Conservation (phyloP, 2,113 vertebrate species). For the Notarius quadriscutis region DNA sequence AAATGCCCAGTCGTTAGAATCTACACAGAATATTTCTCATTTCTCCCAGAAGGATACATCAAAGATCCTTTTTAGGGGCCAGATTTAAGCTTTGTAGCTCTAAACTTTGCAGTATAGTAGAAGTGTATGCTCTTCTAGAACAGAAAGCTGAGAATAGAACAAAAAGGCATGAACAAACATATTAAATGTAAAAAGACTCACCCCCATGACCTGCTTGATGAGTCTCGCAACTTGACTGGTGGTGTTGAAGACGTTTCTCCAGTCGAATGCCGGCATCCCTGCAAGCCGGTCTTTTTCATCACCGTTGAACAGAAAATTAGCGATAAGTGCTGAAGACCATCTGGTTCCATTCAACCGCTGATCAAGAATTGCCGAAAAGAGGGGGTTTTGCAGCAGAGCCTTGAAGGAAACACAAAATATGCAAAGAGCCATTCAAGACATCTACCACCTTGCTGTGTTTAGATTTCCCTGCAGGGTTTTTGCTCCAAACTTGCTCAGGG, state of each 20-base stretch:
- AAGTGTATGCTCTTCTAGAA: neutral
- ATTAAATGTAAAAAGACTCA: constrained; percentile 63
- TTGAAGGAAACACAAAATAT: constrained; percentile 53
- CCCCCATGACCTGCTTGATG: constrained; percentile 84
- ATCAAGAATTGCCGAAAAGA: constrained; percentile 69
- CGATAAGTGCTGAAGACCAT: constrained; percentile 75
- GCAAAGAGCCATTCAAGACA: neutral
- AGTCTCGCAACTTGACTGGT: constrained; percentile 76
- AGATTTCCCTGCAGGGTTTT: neutral
- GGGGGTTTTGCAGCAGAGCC: constrained; percentile 76
- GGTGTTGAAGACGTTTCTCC: constrained; percentile 80
- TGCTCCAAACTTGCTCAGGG: neutral
- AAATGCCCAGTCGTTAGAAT: neutral
- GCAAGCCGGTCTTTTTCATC: constrained; percentile 65
- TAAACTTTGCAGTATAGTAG: neutral
- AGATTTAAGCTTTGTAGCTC: neutral
- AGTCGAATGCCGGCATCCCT: constrained; percentile 69
- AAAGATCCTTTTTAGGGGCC: neutral
- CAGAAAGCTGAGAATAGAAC: neutral
- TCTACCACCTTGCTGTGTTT: neutral
- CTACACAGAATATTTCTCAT: neutral
- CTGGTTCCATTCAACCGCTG: constrained; percentile 66
- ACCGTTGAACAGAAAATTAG: constrained; percentile 81
- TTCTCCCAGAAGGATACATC: neutral
- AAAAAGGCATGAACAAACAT: neutral